Base-by-base conservation (phyloP, 92 coral and sea anemone species). In the Palythoa caribaeorum region DNA sequence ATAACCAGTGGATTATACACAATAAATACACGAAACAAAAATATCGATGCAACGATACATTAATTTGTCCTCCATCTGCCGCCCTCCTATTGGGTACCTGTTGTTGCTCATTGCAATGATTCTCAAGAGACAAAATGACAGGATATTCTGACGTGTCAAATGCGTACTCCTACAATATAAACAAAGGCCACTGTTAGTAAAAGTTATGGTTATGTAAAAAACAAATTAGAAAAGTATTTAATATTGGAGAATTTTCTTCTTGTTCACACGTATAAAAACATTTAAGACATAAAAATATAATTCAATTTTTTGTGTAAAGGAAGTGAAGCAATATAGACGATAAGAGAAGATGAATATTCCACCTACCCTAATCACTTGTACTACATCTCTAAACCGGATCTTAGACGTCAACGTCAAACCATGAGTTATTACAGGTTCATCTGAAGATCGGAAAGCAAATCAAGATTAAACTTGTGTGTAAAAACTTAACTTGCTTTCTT, bases 121-220 rank as follows among this genome's bases (percentile, higher is more conserved):
- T 95, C 77, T 95, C 98, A 72, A 95, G 87, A 1, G 98, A 95
- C 75, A 95, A 54, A 28, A 95, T 93, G 28, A 95, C 86, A 47
- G 98, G 98, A 62, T 93, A 93, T 20, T 95, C 98, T 1, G 98
- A 93, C 5, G 91, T 81, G 47, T 95, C 98, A 90, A 95, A 95
- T 1, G 98, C 98, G 74, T 95, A 95, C 73, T 95, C 98, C 98
- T 95, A 35, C 13, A 70, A 2, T 63, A 38, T 38, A 21, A 48
- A 60, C 59, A 39, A 62, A 73, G 2, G 4, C 28, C 2, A 6
- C 78, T 44, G 21, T 73, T 16, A 39, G 55, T 73, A 15, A 39
- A 7, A 76, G 17, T 51, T 11, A 38, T 28, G 54, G 71, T 35
- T n/a, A 17, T 36, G 11, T 6, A 16, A n/a, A 3, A 8, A 19